A percentile compares a stretch with the other conserved stretches of the same genome.
Evolutionary conservation across 2,888 invertebrate genomes (phyloP).

Genomic region (Meteorus colon): DNA sequence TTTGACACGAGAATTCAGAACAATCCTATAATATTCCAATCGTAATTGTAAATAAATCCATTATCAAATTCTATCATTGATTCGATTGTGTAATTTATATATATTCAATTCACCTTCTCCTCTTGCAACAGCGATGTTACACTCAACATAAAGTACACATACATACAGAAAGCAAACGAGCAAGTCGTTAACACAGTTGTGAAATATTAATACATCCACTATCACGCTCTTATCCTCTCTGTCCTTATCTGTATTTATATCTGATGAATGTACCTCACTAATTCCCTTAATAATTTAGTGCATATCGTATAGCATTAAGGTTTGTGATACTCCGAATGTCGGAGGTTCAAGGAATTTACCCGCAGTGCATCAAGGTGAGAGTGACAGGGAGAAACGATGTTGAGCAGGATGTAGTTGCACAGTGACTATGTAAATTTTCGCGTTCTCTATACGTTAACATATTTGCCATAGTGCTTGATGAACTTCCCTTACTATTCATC

Average conservation of each 20-base stretch:
- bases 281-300: conserved; percentile 44
- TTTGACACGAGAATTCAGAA: too few species aligned
- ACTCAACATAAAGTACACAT: background rate
- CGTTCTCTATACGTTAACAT: background rate
- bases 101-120: too few species aligned
- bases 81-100: too few species aligned
- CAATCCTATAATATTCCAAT: too few species aligned
- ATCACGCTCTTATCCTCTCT: background rate
- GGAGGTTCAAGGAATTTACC: conserved; percentile 37
- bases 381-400: conserved; percentile 20
- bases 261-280: conserved; percentile 28
- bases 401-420: background rate
- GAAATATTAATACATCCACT: conserved; percentile 3
- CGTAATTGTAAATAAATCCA: too few species aligned
- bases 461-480: background rate
- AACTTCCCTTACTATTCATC: background rate
- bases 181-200: background rate
- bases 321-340: conserved; percentile 28
- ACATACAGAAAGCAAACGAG: background rate
- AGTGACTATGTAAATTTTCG: conserved; percentile 5
- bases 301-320: conserved; percentile 35
- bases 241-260: background rate
- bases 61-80: too few species aligned
- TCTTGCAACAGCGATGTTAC: too few species aligned
- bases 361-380: background rate